Base-by-base conservation (phyloP, 2,113 vertebrate genomes). In the Ariopsis seemanni region DNA sequence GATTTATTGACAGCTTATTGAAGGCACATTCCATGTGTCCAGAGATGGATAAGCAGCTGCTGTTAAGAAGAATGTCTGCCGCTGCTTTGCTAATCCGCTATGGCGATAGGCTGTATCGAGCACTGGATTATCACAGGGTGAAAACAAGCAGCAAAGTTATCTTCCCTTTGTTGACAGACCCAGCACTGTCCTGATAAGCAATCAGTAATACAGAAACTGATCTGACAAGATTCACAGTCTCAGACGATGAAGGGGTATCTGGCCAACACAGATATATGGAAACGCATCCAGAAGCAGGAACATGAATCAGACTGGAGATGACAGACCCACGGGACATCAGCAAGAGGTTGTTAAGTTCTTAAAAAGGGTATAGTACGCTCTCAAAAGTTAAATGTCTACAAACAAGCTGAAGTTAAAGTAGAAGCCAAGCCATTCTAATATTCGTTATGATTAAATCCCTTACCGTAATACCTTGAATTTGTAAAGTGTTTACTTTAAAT, bases 141-240 rank as follows among this genome's bases (percentile, higher is more conserved):
- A 53, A 87, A 81, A 74, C 48, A 86, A 84, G 88, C 62, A 12
- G 86, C 85, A 87, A 90, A 84, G 88, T 82, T 85, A 87, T 89
- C 85, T 81, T 83, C 74, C 17, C 62, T 86, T 88, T 91, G 90
- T 91, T 90, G 85, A 80, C 89, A 84, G 88, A 91, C 80, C 81
- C 83, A 78, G 85, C 69, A 75, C 52, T 22, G 74, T 88, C 85
- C 71, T 75, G 90, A 91, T 90, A 90, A 89, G 91, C 88, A 89
- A 89, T 91, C 89, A 87, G 90, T 67, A 85, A 87, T 89, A 86
- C 57, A 75, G 58, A 89, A 90, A 90, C 71, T 69, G 89, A 89
- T 79, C 84, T 60, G 84, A 91, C 88, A 84, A 91, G 91, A 91
- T 89, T 81, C 88, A 87, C 86, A 71, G 85, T 86, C 85, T 69